Percentiles rank a stretch among this genome's conserved stretches.
phyloP scores from a whole-genome alignment of 1,140 invertebrate genomes.

The Leguminivora glycinivorella region DNA sequence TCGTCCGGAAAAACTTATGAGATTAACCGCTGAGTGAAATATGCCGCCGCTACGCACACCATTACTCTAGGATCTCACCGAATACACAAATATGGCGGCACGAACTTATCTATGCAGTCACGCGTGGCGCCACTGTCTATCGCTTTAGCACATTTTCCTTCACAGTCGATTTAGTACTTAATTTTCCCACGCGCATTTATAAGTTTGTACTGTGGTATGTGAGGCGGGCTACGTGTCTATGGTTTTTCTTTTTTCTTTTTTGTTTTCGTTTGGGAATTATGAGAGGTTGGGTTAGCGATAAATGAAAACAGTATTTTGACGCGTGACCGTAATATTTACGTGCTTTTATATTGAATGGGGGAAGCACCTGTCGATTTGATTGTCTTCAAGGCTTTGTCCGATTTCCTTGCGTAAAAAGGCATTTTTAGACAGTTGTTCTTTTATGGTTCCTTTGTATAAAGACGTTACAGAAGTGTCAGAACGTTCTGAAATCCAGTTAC shows the following conservation, averaged over 20 bases:
- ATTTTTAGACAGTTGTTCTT: too few relatives aligned
- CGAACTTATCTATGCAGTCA: neutral
- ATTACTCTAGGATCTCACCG: constrained; percentile 16
- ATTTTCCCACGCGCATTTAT: neutral
- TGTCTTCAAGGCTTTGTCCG: neutral
- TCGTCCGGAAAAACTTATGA: constrained; percentile 27
- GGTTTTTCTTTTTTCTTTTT: neutral
- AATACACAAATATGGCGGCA: constrained; percentile 26
- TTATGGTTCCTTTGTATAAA: too few relatives aligned
- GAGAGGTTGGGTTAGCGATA: neutral
- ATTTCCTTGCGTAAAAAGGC: neutral
- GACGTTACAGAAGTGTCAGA: too few relatives aligned
- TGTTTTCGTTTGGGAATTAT: constrained; percentile 24
- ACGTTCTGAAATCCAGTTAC: too few relatives aligned
- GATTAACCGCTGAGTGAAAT: constrained; percentile 25
- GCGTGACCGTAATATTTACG: constrained; percentile 7
- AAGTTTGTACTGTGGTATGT: constrained; percentile 10
- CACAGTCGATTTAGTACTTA: neutral
- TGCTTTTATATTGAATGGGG: neutral
- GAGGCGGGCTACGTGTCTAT: neutral
- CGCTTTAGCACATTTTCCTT: neutral
- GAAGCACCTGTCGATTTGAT: neutral
- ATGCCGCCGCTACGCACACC: constrained; percentile 11
- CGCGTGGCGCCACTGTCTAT: neutral
- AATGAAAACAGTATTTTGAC: neutral